Base-by-base conservation (phyloP, 2,113 vertebrate species). In the Melanerpes aurifrons region DNA sequence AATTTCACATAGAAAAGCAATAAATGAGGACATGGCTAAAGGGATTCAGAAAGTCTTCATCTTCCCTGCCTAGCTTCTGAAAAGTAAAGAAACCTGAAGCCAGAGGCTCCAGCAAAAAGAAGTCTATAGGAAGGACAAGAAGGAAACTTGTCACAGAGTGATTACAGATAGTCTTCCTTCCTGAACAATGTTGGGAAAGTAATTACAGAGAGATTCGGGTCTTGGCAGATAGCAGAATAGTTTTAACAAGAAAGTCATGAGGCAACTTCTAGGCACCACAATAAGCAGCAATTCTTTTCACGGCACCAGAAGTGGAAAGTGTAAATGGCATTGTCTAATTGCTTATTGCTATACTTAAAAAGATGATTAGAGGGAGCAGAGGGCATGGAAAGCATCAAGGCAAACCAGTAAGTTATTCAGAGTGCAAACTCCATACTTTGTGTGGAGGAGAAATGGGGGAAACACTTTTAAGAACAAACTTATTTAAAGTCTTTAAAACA, bases 401-500 rank as follows among this genome's bases (percentile, higher is more conserved):
- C 68, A 89, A 92, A 75, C 57, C 45, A 66, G n/a, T 7, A 85
- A 78, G 69, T 54, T 82, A 82, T 22, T 48, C 70, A 78, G 47
- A 70, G 68, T 50, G 40, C 71, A 80, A 91, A 82, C 68, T 83
- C 18, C 4, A 40, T 12, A 16, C 37, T 63, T 58, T n/a, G 58
- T 47, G 68, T 0, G 2, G 74, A 40, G n/a, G 43, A 88, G 78
- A 90, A 81, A 71, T 6, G 7, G 13, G 25, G 26, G 18, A 82
- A 74, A 37, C 22, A 47, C 1, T 1, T 78, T 89, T 66, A 66
- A 93, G 91, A 92, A 74, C 54, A 95, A 95, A 91, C 68, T 86
- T 90, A 92, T 86, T 94, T 70, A 84, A 95, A 86, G 89, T 85
- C 76, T 68, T 94, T 96, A 64, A 92, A 95, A 43, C 37, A 92